phyloP scores from a whole-genome alignment of 1,140 invertebrate species.

The Meloidogyne hapla region DNA sequence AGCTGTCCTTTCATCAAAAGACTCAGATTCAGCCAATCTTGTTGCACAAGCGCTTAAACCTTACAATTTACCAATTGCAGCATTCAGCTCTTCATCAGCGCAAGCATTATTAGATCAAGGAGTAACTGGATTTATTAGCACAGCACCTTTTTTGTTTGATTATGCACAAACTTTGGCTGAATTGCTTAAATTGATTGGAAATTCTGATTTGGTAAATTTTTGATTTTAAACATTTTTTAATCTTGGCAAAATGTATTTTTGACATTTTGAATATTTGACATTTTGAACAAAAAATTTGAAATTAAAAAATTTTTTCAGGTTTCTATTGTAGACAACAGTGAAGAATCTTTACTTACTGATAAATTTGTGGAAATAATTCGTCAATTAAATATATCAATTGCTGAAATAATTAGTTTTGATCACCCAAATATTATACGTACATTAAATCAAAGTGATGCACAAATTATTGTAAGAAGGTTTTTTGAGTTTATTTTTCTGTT shows the following conservation, averaged over 20 bases:
- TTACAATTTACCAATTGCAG: slow-evolving; percentile 51
- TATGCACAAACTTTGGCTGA: background rate
- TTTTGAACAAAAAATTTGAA: background rate
- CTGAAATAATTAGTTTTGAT: slow-evolving; percentile 50
- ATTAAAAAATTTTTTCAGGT: slow-evolving; percentile 19
- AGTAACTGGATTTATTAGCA: slow-evolving; percentile 50
- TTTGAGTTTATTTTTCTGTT: too few relatives aligned
- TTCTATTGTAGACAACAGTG: slow-evolving; percentile 49
- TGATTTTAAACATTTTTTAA: background rate
- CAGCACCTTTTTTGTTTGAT: slow-evolving; percentile 48
- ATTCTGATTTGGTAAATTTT: slow-evolving; percentile 42
- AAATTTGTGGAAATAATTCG: slow-evolving; percentile 40
- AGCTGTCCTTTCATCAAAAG: slow-evolving; percentile 57
- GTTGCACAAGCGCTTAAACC: slow-evolving; percentile 51
- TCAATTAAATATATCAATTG: slow-evolving; percentile 40
- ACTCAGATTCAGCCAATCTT: slow-evolving; percentile 48
- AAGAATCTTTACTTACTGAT: slow-evolving; percentile 21
- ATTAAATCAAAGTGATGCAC: slow-evolving; percentile 45
- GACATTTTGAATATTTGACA: background rate
- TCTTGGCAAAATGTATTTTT: too few relatives aligned
- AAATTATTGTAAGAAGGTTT: slow-evolving; percentile 37
- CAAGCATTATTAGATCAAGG: slow-evolving; percentile 47
- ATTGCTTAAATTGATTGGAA: slow-evolving; percentile 24
- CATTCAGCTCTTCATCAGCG: slow-evolving; percentile 49
- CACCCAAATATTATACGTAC: slow-evolving; percentile 39